Base-by-base conservation (phyloP, 2,888 invertebrate genomes). In the Acleris literana region DNA sequence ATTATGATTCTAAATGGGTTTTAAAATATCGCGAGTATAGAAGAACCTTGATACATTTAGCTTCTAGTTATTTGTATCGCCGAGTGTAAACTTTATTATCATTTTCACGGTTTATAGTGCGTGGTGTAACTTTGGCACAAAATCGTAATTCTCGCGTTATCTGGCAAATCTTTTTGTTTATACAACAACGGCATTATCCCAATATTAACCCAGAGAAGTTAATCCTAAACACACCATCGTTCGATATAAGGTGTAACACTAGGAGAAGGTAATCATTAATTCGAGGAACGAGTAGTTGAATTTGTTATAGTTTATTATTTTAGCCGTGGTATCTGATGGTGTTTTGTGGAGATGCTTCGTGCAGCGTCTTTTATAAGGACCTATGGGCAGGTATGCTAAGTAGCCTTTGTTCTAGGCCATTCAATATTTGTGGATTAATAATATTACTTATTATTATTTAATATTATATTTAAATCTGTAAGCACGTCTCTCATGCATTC, bases 301-400 rank as follows among this genome's bases (percentile, higher is more conserved):
- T 76, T 78, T 67, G 13, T 51, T 69, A 56, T 59, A 66, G 60
- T 68, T 64, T 13, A 43, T 58, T 66, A 11, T 48, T 63, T 55
- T 56, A 17, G 17, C 20, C 52, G 20, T 43, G 11, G 54, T 58
- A 63, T 54, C 71, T 71, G 69, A 72, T 70, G 66, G 56, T 74
- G 72, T 71, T 73, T 68, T 61, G 63, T 69, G 74, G 71, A 80
- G 75, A 92, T 92, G 92, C 81, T 90, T 73, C 91, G 92, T 65
- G 91, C 88, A 46, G 86, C 92, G 66, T 90, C 92, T 68, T 90
- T 91, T 74, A 84, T 90, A 77, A 84, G 88, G 81, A 83, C 81
- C 69, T 90, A 88, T 75, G 83, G 87, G 65, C 90, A 88, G 88
- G 90, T 88, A 84, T 69, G 69, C 62, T 25, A n/a, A 11, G 43